Evolutionary conservation across 2,113 vertebrate species (phyloP).

Genomic region (Poeciliopsis retropinna): DNA sequence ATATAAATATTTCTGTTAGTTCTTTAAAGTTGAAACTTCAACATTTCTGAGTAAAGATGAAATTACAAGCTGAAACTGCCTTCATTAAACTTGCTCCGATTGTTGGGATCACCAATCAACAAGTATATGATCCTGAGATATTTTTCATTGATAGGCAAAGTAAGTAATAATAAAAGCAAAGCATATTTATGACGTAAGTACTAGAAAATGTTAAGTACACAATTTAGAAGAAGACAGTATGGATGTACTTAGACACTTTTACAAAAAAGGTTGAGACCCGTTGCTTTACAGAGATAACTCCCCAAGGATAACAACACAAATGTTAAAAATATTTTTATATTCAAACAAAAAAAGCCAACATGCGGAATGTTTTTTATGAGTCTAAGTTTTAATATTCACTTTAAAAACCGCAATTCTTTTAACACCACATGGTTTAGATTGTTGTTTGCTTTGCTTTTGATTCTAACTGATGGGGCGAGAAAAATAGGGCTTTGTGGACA

Average conservation of each 20-base stretch:
- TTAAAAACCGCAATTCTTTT: conserved; percentile 68
- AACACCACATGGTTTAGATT: conserved; percentile 64
- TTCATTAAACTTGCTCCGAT: too few species aligned
- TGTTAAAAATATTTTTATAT: conserved; percentile 50
- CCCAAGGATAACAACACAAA: conserved; percentile 45
- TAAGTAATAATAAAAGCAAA: too few species aligned
- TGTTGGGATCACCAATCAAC: too few species aligned
- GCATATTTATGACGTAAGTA: too few species aligned
- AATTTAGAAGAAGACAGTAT: too few species aligned
- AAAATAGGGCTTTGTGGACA: conserved; percentile 42
- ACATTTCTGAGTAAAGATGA: too few species aligned
- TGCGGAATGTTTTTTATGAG: conserved; percentile 52
- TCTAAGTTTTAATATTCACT: conserved; percentile 53
- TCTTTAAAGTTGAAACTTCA: too few species aligned
- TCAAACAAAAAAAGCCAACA: conserved; percentile 41
- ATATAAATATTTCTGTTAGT: not conserved
- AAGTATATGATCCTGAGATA: too few species aligned
- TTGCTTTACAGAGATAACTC: conserved; percentile 32
- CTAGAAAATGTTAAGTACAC: too few species aligned
- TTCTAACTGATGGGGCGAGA: conserved; percentile 30
- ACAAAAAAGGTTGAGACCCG: not conserved
- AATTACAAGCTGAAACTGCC: too few species aligned
- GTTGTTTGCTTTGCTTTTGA: conserved; percentile 43
- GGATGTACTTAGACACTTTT: not conserved
- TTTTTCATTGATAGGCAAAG: too few species aligned